Evolutionary conservation across 2,797 vertebrate genomes (phyloP), one percentile per base, ranked within the genome.

Genomic region (Gymnoscopelus microlampas): DNA sequence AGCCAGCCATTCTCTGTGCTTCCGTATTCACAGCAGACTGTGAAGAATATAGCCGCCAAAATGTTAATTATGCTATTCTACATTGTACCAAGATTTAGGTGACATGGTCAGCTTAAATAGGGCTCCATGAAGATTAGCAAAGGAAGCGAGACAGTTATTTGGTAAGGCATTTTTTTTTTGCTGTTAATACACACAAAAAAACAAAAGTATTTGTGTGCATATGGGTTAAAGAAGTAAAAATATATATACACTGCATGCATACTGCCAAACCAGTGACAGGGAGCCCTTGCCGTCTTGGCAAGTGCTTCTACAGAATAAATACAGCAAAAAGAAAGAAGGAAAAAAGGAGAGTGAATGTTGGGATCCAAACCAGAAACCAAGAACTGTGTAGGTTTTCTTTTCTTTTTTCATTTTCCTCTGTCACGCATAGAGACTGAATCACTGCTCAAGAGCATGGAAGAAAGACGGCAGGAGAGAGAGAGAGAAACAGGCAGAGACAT

Each of bases 361-460:
- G 81, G 84, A 88, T 92, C 80, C 79, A 87, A 87, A 91, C 85
- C 84, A 88, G 82, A 88, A 89, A 79, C 79, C 71, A 12, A 85
- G 62, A 53, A 24, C 69, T 63, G 23, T 83, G 72, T 85, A 57
- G 50, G 47, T 48, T 66, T 76, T 55, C 69, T 48, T 79, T 78
- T 68, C 82, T 71, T 69, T 74, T 83, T 79, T 70, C 44, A 58
- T 79, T 85, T 84, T 74, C 72, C 68, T 83, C 82, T 82, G 86
- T 91, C 85, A 85, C 85, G 77, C 86, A 82, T 68, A 57, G 70
- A 71, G 80, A 70, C 79, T 60, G 70, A 85, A 91, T 90, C 72
- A 70, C 70, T 76, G 74, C 78, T 87, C 76, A 74, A 53, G 66
- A 76, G 73, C 53, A 61, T 15, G 59, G 76, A 83, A 70, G 79